Evolutionary conservation across 2,888 invertebrate genomes (phyloP).

Genomic region (Coleophora flavipennella): DNA sequence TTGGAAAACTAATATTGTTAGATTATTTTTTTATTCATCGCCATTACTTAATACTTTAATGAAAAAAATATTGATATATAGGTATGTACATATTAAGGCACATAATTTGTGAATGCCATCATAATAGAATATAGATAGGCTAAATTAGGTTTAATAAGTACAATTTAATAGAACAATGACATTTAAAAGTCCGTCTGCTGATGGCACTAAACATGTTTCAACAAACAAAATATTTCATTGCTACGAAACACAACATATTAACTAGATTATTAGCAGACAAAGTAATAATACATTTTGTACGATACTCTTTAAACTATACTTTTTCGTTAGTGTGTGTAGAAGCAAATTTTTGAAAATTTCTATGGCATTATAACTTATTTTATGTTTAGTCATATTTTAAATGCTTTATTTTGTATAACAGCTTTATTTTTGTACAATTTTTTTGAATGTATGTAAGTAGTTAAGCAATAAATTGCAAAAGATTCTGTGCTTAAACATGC

Average conservation of each 20-base stretch:
- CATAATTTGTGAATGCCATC: slow-evolving; percentile 52
- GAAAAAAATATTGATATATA: slow-evolving; percentile 53
- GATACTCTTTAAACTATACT: slow-evolving; percentile 21
- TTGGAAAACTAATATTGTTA: slow-evolving; percentile 59
- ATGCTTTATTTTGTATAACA: slow-evolving; percentile 30
- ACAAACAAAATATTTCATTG: slow-evolving; percentile 36
- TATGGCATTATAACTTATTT: slow-evolving; percentile 34
- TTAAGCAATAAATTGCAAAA: too few relatives aligned
- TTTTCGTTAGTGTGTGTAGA: too few relatives aligned
- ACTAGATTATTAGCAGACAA: slow-evolving; percentile 54
- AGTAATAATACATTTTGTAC: slow-evolving; percentile 52
- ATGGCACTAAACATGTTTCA: slow-evolving; percentile 66
- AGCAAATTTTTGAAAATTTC: slow-evolving; percentile 1
- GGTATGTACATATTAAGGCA: slow-evolving; percentile 67
- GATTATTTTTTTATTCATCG: slow-evolving; percentile 51
- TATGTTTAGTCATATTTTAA: too few relatives aligned
- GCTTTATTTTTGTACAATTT: slow-evolving; percentile 18
- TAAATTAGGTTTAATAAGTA: slow-evolving; percentile 47
- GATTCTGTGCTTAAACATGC: too few relatives aligned
- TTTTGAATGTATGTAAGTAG: background rate
- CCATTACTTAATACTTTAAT: slow-evolving; percentile 54
- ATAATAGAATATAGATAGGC: slow-evolving; percentile 17
- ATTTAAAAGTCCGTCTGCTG: slow-evolving; percentile 49
- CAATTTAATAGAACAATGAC: slow-evolving; percentile 54
- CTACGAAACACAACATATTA: slow-evolving; percentile 50